These are phyloP conservation scores for Dermatemys mawii DNA, from an alignment of 2,113 vertebrate genomes.

Conservation along the genomic window DNA sequence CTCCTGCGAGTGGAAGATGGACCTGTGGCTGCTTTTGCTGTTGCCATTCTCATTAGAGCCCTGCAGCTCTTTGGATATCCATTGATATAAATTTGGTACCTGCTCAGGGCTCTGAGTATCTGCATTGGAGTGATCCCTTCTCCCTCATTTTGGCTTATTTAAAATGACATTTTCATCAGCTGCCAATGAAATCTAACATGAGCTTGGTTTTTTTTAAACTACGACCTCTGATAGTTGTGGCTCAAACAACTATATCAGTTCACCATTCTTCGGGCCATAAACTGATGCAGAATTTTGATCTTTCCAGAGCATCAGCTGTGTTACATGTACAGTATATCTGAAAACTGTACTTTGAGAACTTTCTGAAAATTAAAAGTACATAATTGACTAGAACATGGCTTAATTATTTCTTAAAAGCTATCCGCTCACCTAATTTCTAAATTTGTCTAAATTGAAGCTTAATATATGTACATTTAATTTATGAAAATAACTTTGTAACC, in stretches of 20 bases:
- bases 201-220: not conserved
- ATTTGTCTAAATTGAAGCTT: not conserved
- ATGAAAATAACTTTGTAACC: not conserved
- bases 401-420: not conserved
- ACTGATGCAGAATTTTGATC: not conserved
- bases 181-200: not conserved
- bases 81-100: not conserved
- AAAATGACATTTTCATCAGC: not conserved
- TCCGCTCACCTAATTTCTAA: not conserved
- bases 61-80: too few relatives aligned
- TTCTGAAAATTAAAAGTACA: not conserved
- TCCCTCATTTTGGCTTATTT: not conserved
- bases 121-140: not conserved
- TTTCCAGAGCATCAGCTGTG: not conserved
- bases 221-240: not conserved
- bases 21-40: too few relatives aligned
- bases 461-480: not conserved
- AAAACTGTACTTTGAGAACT: not conserved
- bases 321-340: not conserved
- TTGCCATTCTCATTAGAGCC: too few relatives aligned
- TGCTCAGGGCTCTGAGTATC: not conserved
- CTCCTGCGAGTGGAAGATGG: too few relatives aligned
- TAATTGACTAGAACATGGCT: not conserved
- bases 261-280: not conserved
- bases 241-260: not conserved